A percentile compares a stretch with the other conserved stretches of the same genome.
Evolutionary conservation across 2,888 invertebrate species (phyloP).

Genomic region (Norana najaformis): DNA sequence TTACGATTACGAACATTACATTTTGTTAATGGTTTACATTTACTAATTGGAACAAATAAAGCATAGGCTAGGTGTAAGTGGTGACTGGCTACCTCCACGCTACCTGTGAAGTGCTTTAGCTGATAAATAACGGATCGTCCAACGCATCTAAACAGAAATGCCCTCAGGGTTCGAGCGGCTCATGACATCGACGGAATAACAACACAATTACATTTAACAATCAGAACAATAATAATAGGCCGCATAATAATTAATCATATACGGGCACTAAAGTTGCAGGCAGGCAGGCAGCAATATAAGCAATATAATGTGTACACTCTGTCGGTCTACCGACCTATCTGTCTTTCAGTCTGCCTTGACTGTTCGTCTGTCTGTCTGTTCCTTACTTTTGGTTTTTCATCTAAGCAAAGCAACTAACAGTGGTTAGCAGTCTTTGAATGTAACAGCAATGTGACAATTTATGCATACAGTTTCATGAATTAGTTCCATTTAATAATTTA

Average conservation of each 20-base stretch:
- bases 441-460: neutral
- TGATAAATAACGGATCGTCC: neutral
- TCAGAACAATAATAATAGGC: conserved; percentile 15
- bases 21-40: too few species aligned
- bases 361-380: too few species aligned
- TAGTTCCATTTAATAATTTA: neutral
- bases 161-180: neutral
- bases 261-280: neutral
- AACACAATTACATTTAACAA: conserved; percentile 10
- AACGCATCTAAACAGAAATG: neutral
- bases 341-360: too few species aligned
- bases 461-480: neutral
- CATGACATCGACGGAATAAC: neutral
- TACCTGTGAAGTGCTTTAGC: neutral
- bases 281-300: neutral
- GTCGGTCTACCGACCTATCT: too few species aligned
- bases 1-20: too few species aligned
- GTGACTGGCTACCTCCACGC: neutral
- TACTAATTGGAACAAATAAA: too few species aligned
- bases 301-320: too few species aligned
- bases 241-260: conserved; percentile 14
- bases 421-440: neutral
- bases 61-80: neutral
- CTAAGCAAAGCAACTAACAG: neutral
- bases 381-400: neutral